Conservation (phyloP, 2,797 vertebrate genomes). For the Miopithecus talapoin region DNA sequence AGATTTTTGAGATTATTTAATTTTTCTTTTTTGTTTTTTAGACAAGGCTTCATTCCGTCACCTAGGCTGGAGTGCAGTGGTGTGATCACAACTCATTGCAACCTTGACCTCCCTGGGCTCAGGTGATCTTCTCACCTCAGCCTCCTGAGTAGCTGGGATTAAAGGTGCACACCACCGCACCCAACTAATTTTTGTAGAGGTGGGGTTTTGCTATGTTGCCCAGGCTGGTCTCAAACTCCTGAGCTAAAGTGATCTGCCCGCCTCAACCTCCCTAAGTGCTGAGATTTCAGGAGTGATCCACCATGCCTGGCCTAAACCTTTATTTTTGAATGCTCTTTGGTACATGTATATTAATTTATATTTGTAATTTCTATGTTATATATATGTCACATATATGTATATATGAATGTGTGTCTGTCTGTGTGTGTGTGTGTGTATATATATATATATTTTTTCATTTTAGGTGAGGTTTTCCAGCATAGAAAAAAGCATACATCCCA, state of each 20-base stretch:
- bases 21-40: neutral
- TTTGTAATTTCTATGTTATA: conserved; percentile 18
- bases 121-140: neutral
- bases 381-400: neutral
- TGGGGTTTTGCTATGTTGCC: neutral
- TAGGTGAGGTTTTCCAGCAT: neutral
- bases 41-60: neutral
- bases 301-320: neutral
- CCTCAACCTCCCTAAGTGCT: neutral
- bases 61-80: neutral
- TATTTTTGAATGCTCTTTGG: conserved; percentile 24
- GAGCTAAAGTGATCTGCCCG: neutral
- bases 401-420: too few species aligned
- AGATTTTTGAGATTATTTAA: neutral
- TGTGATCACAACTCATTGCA: neutral
- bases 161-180: neutral
- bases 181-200: neutral
- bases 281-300: neutral
- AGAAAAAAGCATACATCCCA: neutral
- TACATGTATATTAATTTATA: neutral
- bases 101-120: neutral
- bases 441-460: neutral
- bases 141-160: neutral
- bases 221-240: neutral
- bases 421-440: fast-evolving